Evolutionary conservation across 1,140 invertebrate genomes (phyloP), one percentile per base, ranked within the genome.

Genomic region (Gryon sp.): DNA sequence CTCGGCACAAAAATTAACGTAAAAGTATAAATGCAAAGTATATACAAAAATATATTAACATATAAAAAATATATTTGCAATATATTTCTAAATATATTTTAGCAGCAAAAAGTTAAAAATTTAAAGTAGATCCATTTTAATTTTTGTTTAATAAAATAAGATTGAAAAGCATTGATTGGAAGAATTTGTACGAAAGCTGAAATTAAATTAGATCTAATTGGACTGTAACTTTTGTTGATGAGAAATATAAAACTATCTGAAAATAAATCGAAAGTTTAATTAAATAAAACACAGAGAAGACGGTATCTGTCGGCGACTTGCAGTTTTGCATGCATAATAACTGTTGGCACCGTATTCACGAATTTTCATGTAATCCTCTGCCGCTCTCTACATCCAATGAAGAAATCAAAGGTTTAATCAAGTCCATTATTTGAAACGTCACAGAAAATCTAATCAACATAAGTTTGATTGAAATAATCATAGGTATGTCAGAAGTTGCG

Each of bases 401-500:
- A 55, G 50, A 57, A 62, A 72, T 62, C 57, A 62, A 72, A 55
- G 57, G 57, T 55, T 72, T 72, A 72, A 63, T 72, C 68, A 72
- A 63, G 40, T 72, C 30, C 32, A 63, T 72, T 72, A 72, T 57
- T 72, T 72, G 40, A 72, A 63, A 62, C 38, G 30, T 55, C 57
- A 63, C 24, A 34, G 38, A 63, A 72, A 72, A 62, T 72, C 68
- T 72, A 72, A 72, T 72, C 68, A 72, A 72, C 68, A 72, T 55
- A 63, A 72, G 68, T 72, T 72, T 72, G 57, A 72, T 72, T 72
- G 68, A 72, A 72, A 72, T 72, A 72, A 72, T 72, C 68, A 72
- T 53, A 55, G 68, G 18, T 55, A 46, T 72, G 68, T 72, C 68
- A 72, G 57, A 72, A 72, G 38, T 62, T 72, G 50, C 63, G 50